phyloP scores from a whole-genome alignment of 2,113 vertebrate species.

The Tenebrosternarchus preto region DNA sequence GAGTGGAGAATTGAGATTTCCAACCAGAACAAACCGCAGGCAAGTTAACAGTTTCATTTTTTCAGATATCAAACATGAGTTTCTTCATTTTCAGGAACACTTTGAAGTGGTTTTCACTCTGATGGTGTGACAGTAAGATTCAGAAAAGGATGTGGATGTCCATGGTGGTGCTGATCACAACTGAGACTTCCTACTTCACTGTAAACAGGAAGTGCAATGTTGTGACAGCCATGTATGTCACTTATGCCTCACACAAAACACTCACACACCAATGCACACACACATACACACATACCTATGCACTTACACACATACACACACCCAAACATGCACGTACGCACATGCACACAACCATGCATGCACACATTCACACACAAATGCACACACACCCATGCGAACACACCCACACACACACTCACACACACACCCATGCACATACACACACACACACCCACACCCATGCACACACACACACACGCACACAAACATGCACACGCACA shows the following conservation, averaged over 20 bases:
- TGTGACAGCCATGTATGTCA: too few relatives aligned
- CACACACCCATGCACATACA: too few relatives aligned
- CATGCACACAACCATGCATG: background rate
- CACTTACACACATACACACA: background rate
- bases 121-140: background rate
- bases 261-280: background rate
- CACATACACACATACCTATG: background rate
- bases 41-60: background rate
- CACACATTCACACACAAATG: background rate
- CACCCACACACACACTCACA: too few relatives aligned
- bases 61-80: background rate
- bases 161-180: too few relatives aligned
- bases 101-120: constrained; percentile 33
- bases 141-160: too few relatives aligned
- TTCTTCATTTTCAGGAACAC: background rate
- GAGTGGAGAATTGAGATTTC: background rate
- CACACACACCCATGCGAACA: background rate
- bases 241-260: background rate
- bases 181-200: too few relatives aligned
- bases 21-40: background rate
- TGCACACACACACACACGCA: constrained; percentile 58
- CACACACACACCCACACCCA: constrained; percentile 62
- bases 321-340: background rate
- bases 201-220: too few relatives aligned
- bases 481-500: constrained; percentile 50